Evolutionary conservation across 2,797 vertebrate species (phyloP), one percentile per base, ranked within the genome.

Genomic region (Neomorphus geoffroyi): DNA sequence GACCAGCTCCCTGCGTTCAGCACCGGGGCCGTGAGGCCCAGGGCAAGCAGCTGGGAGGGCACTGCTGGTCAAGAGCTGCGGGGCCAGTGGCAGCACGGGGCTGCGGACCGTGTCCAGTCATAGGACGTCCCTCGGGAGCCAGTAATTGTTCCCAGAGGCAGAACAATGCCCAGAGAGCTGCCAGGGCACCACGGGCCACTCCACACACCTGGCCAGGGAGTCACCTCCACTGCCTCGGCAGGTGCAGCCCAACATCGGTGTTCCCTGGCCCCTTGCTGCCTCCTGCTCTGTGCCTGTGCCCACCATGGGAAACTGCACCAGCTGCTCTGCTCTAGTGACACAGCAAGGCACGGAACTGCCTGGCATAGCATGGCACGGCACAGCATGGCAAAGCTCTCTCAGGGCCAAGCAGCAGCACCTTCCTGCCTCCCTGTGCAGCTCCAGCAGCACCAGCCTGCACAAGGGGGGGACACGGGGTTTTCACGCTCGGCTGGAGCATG

Each of bases 131-230:
- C 75, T 87, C 5, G 0, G 86, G 71, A 95, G 43, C 81, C 66
- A 58, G 87, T 9, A 1, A 87, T 91, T 96, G 95, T 96, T 94
- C 87, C 71, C 5, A 1, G 41, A 60, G 78, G 41, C 65, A 92
- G 91, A 95, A 96, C 93, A 97, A 96, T 96, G 77, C 67, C 79
- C 16, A 6, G 91, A 91, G 67, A 80, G 61, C 79, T 96, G 95
- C 95, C 96, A 96, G 92, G 92, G 91, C 94, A 93, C 56, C 83
- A 84, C 3, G 80, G 85, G 71, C 94, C 0, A 30, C 88, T 96
- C 92, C 90, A 33, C 92, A 61, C 7, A 0, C 56, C 27, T 5
- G 0, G 35, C 72, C 4, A 0, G 11, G 35, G 35, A 94, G 14
- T 51, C 58, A 85, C 85, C 65, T 41, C 45, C 5, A 0, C 48